Evolutionary conservation across 23 tunicate genomes (phyloP).

Genomic region (Botrylloides violaceus): DNA sequence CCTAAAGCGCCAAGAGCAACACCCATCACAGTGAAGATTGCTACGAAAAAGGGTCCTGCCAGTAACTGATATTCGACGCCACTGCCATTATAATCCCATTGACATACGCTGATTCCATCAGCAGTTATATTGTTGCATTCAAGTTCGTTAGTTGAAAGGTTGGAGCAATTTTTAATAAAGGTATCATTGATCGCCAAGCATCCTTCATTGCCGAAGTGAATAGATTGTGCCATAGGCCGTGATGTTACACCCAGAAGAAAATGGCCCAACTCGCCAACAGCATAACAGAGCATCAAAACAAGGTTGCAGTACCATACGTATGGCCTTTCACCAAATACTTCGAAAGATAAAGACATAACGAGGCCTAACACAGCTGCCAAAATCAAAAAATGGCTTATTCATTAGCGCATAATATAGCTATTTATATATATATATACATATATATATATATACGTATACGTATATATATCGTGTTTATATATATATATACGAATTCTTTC

Average conservation of each 20-base stretch:
- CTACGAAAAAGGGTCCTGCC: constrained; percentile 89
- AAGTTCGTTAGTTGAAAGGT: neutral
- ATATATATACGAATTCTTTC: too few species aligned
- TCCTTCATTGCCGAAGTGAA: constrained; percentile 71
- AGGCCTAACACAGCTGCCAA: too few species aligned
- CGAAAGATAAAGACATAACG: too few species aligned
- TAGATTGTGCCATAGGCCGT: constrained; percentile 62
- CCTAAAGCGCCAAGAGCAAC: constrained; percentile 68
- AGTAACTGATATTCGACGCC: constrained; percentile 78
- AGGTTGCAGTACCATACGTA: constrained; percentile 54
- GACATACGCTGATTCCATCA: constrained; percentile 31
- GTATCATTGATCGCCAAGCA: constrained; percentile 28
- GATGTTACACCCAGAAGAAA: constrained; percentile 78
- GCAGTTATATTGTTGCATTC: neutral
- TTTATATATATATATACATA: too few species aligned
- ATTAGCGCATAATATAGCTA: too few species aligned
- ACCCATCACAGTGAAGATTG: constrained; percentile 80
- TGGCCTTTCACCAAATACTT: constrained; percentile 32
- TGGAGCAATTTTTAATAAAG: neutral
- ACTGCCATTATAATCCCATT: constrained; percentile 75
- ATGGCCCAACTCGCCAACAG: constrained; percentile 81
- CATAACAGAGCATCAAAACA: constrained; percentile 73
- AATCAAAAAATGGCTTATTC: too few species aligned
- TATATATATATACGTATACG: too few species aligned
- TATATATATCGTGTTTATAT: too few species aligned